Conservation (phyloP, 2,113 vertebrate species). For the Bubalus kerabau region DNA sequence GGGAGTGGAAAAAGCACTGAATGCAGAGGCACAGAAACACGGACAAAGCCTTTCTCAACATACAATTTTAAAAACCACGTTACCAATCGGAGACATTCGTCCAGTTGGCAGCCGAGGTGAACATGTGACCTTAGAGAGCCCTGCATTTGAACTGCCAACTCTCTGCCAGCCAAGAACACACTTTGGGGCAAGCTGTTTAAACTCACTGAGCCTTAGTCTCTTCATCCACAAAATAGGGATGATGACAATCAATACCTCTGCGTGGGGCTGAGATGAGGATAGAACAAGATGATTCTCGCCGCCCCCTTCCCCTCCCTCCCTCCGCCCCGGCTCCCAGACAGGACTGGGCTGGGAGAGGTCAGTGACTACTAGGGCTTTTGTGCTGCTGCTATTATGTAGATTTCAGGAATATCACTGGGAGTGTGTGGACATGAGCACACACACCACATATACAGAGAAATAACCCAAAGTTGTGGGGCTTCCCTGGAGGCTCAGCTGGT, state of each 20-base stretch:
- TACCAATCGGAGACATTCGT: neutral
- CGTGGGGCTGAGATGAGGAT: neutral
- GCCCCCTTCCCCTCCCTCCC: accelerated
- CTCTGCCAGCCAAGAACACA: neutral
- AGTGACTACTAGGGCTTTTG: no score
- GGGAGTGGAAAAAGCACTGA: neutral
- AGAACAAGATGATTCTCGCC: neutral
- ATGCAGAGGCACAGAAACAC: neutral
- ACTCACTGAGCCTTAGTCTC: neutral
- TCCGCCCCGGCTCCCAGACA: accelerated
- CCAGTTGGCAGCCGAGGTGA: accelerated
- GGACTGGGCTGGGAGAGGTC: neutral
- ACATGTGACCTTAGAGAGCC: accelerated
- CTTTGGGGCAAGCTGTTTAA: neutral
- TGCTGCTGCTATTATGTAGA: accelerated
- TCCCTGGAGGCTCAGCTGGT: neutral
- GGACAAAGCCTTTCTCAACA: neutral
- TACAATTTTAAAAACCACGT: neutral
- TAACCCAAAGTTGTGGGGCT: neutral
- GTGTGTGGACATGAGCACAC: neutral
- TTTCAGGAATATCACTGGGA: neutral
- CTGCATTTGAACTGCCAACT: accelerated
- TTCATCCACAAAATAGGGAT: neutral
- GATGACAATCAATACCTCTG: neutral
- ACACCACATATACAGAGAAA: neutral